Evolutionary conservation across 2,113 vertebrate genomes (phyloP), one percentile per base, ranked within the genome.

Genomic region (Rousettus leschenaultii): DNA sequence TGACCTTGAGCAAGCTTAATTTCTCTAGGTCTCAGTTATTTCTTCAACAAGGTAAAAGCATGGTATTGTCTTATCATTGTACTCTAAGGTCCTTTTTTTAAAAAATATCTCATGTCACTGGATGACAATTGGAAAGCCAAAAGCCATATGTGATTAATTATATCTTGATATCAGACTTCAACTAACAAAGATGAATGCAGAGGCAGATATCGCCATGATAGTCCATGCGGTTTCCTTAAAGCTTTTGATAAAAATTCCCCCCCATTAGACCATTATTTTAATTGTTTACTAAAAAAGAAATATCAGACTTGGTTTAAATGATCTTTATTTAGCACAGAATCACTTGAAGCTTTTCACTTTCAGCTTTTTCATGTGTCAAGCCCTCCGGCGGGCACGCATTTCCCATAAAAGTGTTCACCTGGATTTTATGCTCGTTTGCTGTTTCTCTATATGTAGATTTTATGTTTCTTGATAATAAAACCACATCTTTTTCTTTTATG

Each of bases 401-500:
- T 21, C 35, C 73, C 61, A 45, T 63, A 70, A 61, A 92, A 35
- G 10, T 26, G 14, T 35, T 91, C 75, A 65, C 18, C 35, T 2
- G 0, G 61, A 55, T 88, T 93, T 92, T 79, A 79, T 38, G 30
- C 38, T 83, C 43, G 43, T 75, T 83, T 55, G 33, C 7, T 83
- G 0, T 90, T 33, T 70, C 43, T 93, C 22, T 82, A 0, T 57
- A 68, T 43, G 61, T 51, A 18, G 12, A 92, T 40, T 95, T 93
- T 77, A 85, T 78, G 19, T 89, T 96, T 93, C 73, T 86, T 82
- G 78, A 68, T 71, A 22, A 65, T 86, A 82, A 79, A 95, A 83
- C 11, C 40, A 33, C 24, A 63, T 63, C 2, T 89, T 86, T 91
- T 87, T 75, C 19, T 82, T 94, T 71, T 18, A 66, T 65, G 82